phyloP scores from a whole-genome alignment of 2,113 vertebrate species.

The Pseudorhombus dupliciocellatus region DNA sequence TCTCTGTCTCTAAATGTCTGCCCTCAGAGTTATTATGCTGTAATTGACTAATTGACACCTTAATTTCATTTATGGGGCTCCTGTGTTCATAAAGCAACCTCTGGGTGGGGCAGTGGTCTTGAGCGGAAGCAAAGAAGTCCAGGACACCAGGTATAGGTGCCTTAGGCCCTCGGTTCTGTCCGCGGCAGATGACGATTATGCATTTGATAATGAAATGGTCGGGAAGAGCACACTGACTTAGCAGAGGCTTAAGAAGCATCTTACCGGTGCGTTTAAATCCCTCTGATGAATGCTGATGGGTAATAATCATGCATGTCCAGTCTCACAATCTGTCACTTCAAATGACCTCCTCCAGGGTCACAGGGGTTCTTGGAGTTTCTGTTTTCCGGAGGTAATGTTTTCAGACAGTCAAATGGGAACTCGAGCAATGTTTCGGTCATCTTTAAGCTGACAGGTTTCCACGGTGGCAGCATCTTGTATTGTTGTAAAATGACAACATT shows the following conservation, averaged over 20 bases:
- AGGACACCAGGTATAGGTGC: conserved; percentile 72
- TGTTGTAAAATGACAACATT: background rate
- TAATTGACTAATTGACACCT: conserved; percentile 90
- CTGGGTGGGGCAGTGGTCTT: conserved; percentile 82
- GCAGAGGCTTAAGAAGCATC: conserved; percentile 75
- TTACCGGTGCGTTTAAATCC: conserved; percentile 75
- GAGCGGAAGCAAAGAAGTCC: conserved; percentile 74
- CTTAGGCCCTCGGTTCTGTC: conserved; percentile 64
- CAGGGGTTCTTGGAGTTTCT: conserved; percentile 31
- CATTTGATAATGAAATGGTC: conserved; percentile 80
- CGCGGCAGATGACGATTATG: conserved; percentile 73
- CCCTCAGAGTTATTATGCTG: conserved; percentile 84
- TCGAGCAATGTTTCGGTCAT: conserved; percentile 5
- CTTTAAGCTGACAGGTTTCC: conserved; percentile 21
- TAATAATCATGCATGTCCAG: conserved; percentile 72
- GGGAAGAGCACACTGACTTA: conserved; percentile 79
- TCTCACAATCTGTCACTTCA: conserved; percentile 69
- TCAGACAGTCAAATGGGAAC: conserved; percentile 17
- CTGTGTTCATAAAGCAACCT: conserved; percentile 83
- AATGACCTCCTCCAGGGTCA: conserved; percentile 75
- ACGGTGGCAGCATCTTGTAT: background rate
- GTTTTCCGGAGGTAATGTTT: conserved; percentile 38
- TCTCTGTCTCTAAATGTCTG: conserved; percentile 85
- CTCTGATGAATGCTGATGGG: conserved; percentile 76
- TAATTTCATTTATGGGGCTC: conserved; percentile 88